These are phyloP conservation scores for Drosophila robusta DNA, from an alignment of 2,888 invertebrate genomes.

Conservation along the genomic window DNA sequence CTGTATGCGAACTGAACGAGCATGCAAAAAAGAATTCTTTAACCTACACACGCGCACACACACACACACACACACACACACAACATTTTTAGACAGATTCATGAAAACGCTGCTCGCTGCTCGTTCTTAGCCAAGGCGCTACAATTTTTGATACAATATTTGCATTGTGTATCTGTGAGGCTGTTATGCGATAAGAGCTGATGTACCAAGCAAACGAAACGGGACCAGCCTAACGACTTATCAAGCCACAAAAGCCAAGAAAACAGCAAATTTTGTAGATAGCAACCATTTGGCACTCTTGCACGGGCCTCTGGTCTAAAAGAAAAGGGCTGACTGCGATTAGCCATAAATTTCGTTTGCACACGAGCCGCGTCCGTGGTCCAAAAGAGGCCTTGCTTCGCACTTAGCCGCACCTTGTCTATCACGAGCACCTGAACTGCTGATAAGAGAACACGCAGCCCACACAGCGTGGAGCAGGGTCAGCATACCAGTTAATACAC, in stretches of 20 bases:
- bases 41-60: conserved; percentile 5
- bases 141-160: conserved; percentile 35
- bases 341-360: conserved; percentile 28
- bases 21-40: conserved; percentile 46
- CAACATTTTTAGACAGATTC: conserved; percentile 14
- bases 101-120: conserved; percentile 2
- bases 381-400: conserved; percentile 14
- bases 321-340: conserved; percentile 28
- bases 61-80: background rate
- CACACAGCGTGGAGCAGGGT: too few relatives aligned
- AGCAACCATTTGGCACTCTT: conserved; percentile 26
- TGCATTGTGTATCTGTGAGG: conserved; percentile 37
- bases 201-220: background rate
- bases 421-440: conserved; percentile 15
- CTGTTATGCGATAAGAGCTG: conserved; percentile 27
- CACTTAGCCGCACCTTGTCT: conserved; percentile 14
- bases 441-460: conserved; percentile 17
- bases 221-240: conserved; percentile 25
- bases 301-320: background rate
- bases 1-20: background rate
- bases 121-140: conserved; percentile 19
- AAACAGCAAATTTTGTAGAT: conserved; percentile 22
- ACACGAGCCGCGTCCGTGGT: conserved; percentile 1
- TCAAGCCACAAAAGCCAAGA: conserved; percentile 13
- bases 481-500: background rate